phyloP scores from a whole-genome alignment of 2,113 vertebrate genomes.

The Rhadina sibilatrix region DNA sequence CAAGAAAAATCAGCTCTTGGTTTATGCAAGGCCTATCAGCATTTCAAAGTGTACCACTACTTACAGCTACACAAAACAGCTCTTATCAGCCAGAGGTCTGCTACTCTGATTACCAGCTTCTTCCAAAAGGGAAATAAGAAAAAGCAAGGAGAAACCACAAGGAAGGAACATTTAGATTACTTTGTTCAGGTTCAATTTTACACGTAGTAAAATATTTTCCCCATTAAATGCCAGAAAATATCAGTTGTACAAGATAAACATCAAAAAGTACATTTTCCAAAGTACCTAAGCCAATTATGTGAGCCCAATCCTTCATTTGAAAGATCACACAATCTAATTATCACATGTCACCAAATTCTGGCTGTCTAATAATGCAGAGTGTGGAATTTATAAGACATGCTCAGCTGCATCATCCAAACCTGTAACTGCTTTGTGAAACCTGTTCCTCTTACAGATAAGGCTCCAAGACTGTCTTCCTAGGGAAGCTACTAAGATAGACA shows the following conservation, averaged over 20 bases:
- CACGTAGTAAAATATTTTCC: neutral
- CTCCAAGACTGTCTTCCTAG: neutral
- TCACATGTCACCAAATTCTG: neutral
- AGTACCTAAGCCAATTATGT: neutral
- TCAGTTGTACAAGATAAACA: neutral
- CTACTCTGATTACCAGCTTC: neutral
- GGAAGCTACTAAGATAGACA: neutral
- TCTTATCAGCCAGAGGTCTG: neutral
- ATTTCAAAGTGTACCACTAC: neutral
- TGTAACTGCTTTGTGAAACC: neutral
- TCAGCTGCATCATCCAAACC: neutral
- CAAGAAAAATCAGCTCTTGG: neutral
- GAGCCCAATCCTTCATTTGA: neutral
- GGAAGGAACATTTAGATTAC: neutral
- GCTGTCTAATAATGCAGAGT: neutral
- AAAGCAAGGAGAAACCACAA: neutral
- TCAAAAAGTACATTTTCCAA: neutral
- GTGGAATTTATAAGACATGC: neutral
- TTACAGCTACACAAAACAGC: neutral
- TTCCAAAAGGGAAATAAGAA: neutral
- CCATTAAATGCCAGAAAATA: neutral
- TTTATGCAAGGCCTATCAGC: slow-evolving; percentile 1
- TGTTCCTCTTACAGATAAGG: neutral
- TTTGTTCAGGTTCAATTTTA: neutral
- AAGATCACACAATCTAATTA: neutral